phyloP scores from a whole-genome alignment of 2,113 vertebrate genomes.

The Lota lota region DNA sequence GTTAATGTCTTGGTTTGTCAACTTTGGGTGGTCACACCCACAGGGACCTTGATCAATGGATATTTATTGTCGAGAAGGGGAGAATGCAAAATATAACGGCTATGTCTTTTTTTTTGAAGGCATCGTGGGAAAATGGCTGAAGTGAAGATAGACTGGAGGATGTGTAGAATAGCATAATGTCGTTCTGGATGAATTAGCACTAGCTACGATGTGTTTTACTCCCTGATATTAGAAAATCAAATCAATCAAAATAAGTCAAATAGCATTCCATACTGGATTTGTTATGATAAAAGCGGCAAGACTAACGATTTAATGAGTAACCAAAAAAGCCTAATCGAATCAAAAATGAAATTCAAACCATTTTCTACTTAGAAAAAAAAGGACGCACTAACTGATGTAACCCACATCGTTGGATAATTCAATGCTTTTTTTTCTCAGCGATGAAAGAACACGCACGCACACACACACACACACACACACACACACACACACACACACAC shows the following conservation, averaged over 20 bases:
- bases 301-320: slow-evolving; percentile 14
- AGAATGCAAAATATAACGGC: slow-evolving; percentile 48
- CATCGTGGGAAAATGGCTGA: slow-evolving; percentile 63
- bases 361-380: slow-evolving; percentile 50
- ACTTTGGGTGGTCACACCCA: slow-evolving; percentile 49
- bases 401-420: slow-evolving; percentile 52
- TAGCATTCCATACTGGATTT: slow-evolving; percentile 36
- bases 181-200: slow-evolving; percentile 45
- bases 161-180: slow-evolving; percentile 45
- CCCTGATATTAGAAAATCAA: slow-evolving; percentile 71
- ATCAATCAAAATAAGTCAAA: slow-evolving; percentile 31
- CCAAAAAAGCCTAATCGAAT: slow-evolving; percentile 45
- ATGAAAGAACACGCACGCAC: slow-evolving; percentile 18
- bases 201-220: slow-evolving; percentile 66
- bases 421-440: slow-evolving; percentile 30
- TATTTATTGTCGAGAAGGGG: slow-evolving; percentile 45
- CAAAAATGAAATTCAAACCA: slow-evolving; percentile 55
- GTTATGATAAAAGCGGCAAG: slow-evolving; percentile 39
- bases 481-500: no score
- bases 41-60: slow-evolving; percentile 47
- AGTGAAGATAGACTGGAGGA: slow-evolving; percentile 54
- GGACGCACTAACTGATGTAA: slow-evolving; percentile 70
- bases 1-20: slow-evolving; percentile 72
- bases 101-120: slow-evolving; percentile 61
- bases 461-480: no score